phyloP scores from a whole-genome alignment of 2,113 vertebrate species.

The Mustelus asterias region DNA sequence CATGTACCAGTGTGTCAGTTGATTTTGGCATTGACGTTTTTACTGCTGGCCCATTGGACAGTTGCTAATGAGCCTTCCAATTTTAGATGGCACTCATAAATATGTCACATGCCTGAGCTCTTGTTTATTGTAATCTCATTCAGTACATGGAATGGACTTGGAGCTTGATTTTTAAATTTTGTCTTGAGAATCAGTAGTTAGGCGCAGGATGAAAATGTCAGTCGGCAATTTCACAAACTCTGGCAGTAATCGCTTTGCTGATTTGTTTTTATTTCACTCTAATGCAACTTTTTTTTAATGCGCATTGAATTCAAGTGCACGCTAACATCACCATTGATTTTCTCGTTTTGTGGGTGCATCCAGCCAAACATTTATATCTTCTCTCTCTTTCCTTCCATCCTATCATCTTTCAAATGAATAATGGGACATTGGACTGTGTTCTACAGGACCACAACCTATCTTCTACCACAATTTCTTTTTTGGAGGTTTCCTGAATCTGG shows the following conservation, averaged over 20 bases:
- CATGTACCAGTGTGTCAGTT: background rate
- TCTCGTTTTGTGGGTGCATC: background rate
- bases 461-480: background rate
- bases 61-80: background rate
- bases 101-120: background rate
- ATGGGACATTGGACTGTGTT: background rate
- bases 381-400: background rate
- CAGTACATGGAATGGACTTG: background rate
- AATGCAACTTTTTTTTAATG: background rate
- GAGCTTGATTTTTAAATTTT: background rate
- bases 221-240: background rate
- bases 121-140: background rate
- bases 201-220: background rate
- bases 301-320: background rate
- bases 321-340: background rate
- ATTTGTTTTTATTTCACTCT: background rate
- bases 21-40: background rate
- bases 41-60: constrained; percentile 26
- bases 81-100: constrained; percentile 12
- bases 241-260: background rate
- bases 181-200: background rate
- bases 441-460: background rate
- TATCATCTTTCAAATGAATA: background rate
- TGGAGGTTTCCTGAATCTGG: background rate
- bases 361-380: background rate